These are phyloP conservation scores for Oenanthe oenanthe DNA, from an alignment of 2,113 vertebrate species.

Conservation along the genomic window DNA sequence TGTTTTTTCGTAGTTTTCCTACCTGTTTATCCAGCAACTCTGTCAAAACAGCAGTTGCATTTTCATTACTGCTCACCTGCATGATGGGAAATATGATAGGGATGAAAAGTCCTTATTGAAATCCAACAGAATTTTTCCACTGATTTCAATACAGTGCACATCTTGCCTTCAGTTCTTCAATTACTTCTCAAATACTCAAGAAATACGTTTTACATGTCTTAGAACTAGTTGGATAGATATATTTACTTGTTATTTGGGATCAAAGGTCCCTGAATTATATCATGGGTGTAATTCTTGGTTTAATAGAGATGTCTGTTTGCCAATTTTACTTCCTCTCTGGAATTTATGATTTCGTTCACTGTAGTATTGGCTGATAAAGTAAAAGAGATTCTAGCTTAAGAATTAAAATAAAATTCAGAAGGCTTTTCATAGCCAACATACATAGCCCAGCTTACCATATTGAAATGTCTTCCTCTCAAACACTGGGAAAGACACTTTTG, in stretches of 20 bases:
- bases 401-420: neutral
- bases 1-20: neutral
- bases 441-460: accelerated
- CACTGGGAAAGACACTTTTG: neutral
- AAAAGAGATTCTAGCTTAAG: neutral
- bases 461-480: neutral
- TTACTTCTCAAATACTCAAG: neutral
- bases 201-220: neutral
- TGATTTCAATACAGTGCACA: neutral
- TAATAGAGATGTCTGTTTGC: neutral
- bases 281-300: neutral
- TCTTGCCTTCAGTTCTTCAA: neutral
- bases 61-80: neutral
- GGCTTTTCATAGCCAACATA: too few species aligned
- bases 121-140: neutral
- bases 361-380: neutral
- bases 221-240: neutral
- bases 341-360: neutral
- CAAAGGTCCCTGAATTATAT: neutral
- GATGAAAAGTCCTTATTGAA: neutral
- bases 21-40: neutral
- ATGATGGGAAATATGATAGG: neutral
- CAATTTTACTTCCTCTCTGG: neutral
- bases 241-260: neutral
- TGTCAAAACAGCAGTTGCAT: neutral